Evolutionary conservation across 2,888 invertebrate genomes (phyloP).

Genomic region (Ochlodes sylvanus): DNA sequence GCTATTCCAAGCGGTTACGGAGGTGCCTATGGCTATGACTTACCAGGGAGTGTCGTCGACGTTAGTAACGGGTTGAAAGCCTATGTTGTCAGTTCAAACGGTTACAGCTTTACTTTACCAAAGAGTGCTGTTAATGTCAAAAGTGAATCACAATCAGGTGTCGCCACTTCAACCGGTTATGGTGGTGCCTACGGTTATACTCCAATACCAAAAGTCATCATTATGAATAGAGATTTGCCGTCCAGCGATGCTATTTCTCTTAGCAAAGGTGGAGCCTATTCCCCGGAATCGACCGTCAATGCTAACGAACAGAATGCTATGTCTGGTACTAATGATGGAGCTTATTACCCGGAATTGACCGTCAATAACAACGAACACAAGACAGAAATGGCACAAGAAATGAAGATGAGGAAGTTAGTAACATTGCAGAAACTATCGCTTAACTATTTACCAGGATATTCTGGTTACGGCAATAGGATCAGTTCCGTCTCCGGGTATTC

Average conservation of each 20-base stretch:
- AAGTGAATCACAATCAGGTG: neutral
- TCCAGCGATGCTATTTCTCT: neutral
- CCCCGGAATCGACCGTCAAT: neutral
- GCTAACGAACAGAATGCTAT: no score
- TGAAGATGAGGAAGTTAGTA: no score
- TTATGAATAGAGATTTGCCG: neutral
- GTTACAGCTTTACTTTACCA: no score
- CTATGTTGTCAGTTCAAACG: no score
- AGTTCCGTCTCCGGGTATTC: neutral
- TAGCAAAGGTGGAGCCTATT: neutral
- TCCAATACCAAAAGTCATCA: neutral
- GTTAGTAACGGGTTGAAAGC: no score
- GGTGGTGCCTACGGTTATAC: neutral
- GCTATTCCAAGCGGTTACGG: neutral
- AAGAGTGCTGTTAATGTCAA: no score
- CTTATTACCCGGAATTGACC: neutral
- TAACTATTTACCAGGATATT: neutral
- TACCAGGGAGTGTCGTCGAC: no score
- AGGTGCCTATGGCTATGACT: no score
- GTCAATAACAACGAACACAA: neutral
- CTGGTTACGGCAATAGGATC: neutral
- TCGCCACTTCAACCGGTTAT: conserved; percentile 8
- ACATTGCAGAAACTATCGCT: neutral
- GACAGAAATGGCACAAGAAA: no score
- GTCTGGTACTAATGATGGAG: neutral